Percentiles rank a stretch among this genome's conserved stretches.
phyloP scores from a whole-genome alignment of 1,140 invertebrate genomes.

The Nymphalis io region DNA sequence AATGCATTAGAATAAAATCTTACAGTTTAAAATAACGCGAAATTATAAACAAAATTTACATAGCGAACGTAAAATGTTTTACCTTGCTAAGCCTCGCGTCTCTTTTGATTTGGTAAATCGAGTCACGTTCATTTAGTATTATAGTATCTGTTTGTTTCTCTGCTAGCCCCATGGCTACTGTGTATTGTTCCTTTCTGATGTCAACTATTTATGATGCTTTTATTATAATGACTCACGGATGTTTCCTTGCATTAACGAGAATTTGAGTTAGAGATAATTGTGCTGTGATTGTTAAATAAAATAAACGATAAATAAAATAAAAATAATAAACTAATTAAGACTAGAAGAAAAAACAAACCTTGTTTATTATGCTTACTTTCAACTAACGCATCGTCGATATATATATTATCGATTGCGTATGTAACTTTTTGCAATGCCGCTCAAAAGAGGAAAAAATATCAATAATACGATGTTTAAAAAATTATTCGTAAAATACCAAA shows the following conservation, averaged over 20 bases:
- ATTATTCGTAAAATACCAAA: slow-evolving; percentile 42
- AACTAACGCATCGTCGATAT: not conserved
- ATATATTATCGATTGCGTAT: not conserved
- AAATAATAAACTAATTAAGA: slow-evolving; percentile 5
- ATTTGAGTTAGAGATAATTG: slow-evolving; percentile 44
- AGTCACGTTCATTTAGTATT: slow-evolving; percentile 65
- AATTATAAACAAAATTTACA: slow-evolving; percentile 78
- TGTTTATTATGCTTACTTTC: slow-evolving; percentile 3
- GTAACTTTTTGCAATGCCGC: slow-evolving; percentile 3
- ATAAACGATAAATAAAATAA: not conserved
- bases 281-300: slow-evolving; percentile 8
- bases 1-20: slow-evolving; percentile 77
- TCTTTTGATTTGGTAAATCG: slow-evolving; percentile 75
- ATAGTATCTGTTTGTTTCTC: slow-evolving; percentile 60
- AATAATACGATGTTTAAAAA: slow-evolving; percentile 34
- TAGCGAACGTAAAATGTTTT: slow-evolving; percentile 66
- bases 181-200: slow-evolving; percentile 59
- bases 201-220: slow-evolving; percentile 66
- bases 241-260: slow-evolving; percentile 53
- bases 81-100: slow-evolving; percentile 72
- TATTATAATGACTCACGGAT: slow-evolving; percentile 63
- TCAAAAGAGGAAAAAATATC: slow-evolving; percentile 14
- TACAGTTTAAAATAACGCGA: slow-evolving; percentile 68
- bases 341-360: slow-evolving; percentile 12
- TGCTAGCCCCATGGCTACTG: slow-evolving; percentile 54